phyloP scores from a whole-genome alignment of 2,113 vertebrate species.

The Lagopus leucura region DNA sequence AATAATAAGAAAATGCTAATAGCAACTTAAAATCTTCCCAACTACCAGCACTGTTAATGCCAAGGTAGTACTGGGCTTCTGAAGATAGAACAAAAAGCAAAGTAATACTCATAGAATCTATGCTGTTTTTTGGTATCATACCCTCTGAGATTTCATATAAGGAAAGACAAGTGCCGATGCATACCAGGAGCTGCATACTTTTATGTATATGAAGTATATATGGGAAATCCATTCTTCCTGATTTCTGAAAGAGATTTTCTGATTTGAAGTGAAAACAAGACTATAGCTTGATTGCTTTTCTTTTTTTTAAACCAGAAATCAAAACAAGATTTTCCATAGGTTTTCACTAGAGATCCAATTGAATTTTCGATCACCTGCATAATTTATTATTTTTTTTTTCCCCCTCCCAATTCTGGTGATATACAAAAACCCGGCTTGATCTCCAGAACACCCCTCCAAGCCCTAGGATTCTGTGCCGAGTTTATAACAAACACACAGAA shows the following conservation, averaged over 20 bases:
- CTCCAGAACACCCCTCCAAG: not conserved
- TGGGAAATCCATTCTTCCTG: not conserved
- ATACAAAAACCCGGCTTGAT: too few relatives aligned
- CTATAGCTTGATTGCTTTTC: not conserved
- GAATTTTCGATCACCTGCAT: not conserved
- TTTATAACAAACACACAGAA: not conserved
- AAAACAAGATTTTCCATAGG: not conserved
- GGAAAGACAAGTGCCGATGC: not conserved
- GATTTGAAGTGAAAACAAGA: not conserved
- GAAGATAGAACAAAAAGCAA: not conserved
- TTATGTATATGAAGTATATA: not conserved
- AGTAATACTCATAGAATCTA: not conserved
- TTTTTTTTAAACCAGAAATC: not conserved
- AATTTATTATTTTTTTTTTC: too few relatives aligned
- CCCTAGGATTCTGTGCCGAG: not conserved
- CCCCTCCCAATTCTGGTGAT: not conserved
- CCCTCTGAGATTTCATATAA: not conserved
- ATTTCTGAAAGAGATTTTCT: not conserved
- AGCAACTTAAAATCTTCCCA: not conserved
- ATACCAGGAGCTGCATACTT: not conserved
- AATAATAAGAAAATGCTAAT: not conserved
- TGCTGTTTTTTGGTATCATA: not conserved
- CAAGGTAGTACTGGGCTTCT: not conserved
- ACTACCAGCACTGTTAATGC: not conserved
- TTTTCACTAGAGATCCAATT: not conserved